These are phyloP conservation scores for Vanessa tameamea DNA, from an alignment of 1,140 invertebrate genomes.

Conservation along the genomic window DNA sequence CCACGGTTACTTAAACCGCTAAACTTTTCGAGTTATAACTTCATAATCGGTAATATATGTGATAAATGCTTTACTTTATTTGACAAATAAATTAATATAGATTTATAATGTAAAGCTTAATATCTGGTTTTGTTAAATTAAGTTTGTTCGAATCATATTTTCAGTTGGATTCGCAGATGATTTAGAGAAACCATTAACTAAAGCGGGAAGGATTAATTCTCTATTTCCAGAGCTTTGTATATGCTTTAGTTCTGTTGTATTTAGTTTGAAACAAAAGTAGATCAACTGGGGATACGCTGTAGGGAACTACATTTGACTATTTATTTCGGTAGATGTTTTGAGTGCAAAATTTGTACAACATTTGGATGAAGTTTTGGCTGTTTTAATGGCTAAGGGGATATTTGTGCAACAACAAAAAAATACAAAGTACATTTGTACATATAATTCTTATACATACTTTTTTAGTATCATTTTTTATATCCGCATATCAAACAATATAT, in stretches of 20 bases:
- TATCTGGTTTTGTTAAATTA: constrained; percentile 7
- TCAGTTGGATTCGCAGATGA: constrained; percentile 20
- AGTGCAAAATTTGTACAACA: not conserved
- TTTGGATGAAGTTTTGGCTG: not conserved
- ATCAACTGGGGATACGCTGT: constrained; percentile 19
- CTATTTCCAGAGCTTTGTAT: constrained; percentile 18
- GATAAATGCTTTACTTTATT: constrained; percentile 9
- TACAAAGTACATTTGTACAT: too few species aligned
- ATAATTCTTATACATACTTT: too few species aligned
- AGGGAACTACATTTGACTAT: not conserved
- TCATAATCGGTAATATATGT: constrained; percentile 9
- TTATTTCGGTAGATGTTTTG: constrained; percentile 9
- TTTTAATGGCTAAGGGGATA: too few species aligned
- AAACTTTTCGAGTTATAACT: constrained; percentile 3
- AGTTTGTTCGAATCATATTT: constrained; percentile 18
- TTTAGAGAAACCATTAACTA: constrained; percentile 21
- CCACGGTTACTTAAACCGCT: not conserved
- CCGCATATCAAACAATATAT: too few species aligned
- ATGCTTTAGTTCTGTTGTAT: constrained; percentile 21
- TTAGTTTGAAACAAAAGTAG: constrained; percentile 20
- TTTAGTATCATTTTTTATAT: too few species aligned
- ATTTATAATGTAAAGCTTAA: not conserved
- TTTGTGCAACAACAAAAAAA: too few species aligned
- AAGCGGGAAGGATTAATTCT: constrained; percentile 22
- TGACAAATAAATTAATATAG: constrained; percentile 20